A percentile compares a stretch with the other conserved stretches of the same genome.
These are phyloP conservation scores for Eustalomyia histrio DNA, from an alignment of 2,888 invertebrate species.

Conservation along the genomic window DNA sequence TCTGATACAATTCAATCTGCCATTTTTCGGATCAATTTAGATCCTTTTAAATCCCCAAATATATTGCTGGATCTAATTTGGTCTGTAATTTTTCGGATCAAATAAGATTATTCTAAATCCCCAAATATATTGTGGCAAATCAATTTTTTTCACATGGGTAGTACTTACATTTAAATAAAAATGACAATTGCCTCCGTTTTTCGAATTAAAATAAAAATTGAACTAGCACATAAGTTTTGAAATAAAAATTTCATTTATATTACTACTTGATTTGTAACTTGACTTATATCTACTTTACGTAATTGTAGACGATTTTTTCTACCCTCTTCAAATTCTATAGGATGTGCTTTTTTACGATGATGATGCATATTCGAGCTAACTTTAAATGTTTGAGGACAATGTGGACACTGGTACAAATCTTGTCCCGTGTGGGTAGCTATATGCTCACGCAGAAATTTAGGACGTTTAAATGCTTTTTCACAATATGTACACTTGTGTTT, in stretches of 20 bases:
- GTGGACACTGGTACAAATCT: constrained; percentile 75
- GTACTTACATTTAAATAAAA: too few species aligned
- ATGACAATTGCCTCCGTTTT: too few species aligned
- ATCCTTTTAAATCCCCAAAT: too few species aligned
- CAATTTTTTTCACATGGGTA: too few species aligned
- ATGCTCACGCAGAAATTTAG: constrained; percentile 72
- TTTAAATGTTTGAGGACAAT: constrained; percentile 77
- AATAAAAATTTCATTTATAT: constrained; percentile 29
- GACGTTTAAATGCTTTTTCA: constrained; percentile 68
- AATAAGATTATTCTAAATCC: too few species aligned
- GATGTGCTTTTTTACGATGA: constrained; percentile 77
- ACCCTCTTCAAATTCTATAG: constrained; percentile 73
- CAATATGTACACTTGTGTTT: constrained; percentile 68
- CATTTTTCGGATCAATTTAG: too few species aligned
- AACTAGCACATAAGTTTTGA: background rate
- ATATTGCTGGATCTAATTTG: too few species aligned
- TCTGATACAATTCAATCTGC: too few species aligned
- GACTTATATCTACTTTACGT: constrained; percentile 47
- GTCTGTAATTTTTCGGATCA: too few species aligned
- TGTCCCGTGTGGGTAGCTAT: constrained; percentile 78
- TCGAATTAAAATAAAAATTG: too few species aligned
- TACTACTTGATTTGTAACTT: constrained; percentile 55
- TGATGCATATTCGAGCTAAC: constrained; percentile 78
- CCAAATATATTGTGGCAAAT: too few species aligned
- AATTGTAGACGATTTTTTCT: constrained; percentile 65